Percentiles rank a stretch among this genome's conserved stretches.
Conservation (phyloP, 2,113 vertebrate genomes). For the Struthio camelus region DNA sequence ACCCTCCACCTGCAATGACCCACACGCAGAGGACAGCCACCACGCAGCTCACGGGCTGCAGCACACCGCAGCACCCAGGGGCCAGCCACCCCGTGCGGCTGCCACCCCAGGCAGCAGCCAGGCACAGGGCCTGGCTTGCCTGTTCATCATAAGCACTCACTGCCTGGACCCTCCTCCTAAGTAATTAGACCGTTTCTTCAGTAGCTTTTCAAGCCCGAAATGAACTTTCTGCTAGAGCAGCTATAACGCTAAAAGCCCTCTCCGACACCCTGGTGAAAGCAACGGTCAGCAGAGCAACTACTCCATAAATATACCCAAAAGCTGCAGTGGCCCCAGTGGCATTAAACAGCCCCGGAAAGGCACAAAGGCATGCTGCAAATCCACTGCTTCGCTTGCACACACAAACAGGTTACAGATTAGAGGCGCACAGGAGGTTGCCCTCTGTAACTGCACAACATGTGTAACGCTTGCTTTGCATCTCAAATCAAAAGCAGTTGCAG, state of each 20-base stretch:
- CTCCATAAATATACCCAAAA: background rate
- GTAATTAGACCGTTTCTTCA: background rate
- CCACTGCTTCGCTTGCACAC: background rate
- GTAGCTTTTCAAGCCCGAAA: background rate
- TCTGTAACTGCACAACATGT: background rate
- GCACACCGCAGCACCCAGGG: background rate
- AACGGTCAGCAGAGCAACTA: background rate
- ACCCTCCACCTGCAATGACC: too few relatives aligned
- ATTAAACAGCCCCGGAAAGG: background rate
- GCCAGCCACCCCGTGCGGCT: background rate
- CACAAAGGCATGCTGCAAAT: background rate
- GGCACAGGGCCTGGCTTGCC: background rate
- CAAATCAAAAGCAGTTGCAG: background rate
- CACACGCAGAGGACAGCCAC: too few relatives aligned
- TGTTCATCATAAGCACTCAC: rapidly evolving
- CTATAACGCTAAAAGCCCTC: background rate
- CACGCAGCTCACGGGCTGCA: background rate
- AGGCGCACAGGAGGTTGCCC: background rate
- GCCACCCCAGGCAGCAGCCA: background rate
- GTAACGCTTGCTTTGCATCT: background rate
- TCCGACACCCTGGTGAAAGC: rapidly evolving
- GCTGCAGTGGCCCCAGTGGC: background rate
- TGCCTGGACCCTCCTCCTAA: rapidly evolving
- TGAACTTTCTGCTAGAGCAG: background rate
- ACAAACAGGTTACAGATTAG: background rate